These are phyloP conservation scores for Sitta europaea DNA, from an alignment of 2,113 vertebrate genomes.

Conservation along the genomic window DNA sequence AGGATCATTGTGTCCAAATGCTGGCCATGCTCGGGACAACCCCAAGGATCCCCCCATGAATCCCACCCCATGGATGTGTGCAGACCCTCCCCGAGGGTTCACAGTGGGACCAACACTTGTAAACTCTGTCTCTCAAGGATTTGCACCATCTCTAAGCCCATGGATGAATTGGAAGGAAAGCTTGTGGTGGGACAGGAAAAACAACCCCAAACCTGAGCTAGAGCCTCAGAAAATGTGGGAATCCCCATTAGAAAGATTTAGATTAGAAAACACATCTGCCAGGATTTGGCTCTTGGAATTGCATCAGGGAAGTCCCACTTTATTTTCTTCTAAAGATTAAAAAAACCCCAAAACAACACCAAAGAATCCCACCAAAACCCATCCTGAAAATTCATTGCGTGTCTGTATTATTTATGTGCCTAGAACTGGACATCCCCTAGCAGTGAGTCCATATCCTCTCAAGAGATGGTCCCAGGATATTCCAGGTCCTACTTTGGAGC, in stretches of 20 bases:
- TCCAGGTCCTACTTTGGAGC: not conserved
- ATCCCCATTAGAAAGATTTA: not conserved
- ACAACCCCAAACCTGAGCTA: not conserved
- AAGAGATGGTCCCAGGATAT: not conserved
- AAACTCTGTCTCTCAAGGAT: not conserved
- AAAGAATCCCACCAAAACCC: not conserved
- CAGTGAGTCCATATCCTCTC: not conserved
- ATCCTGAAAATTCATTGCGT: not conserved
- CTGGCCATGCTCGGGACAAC: not conserved
- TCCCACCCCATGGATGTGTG: not conserved
- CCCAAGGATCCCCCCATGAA: not conserved
- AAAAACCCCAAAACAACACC: fast-evolving
- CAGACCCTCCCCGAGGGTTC: not conserved
- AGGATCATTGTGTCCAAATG: not conserved
- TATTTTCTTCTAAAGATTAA: not conserved
- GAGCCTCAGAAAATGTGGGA: not conserved
- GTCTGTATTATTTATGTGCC: not conserved
- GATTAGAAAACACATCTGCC: not conserved
- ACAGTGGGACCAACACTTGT: not conserved
- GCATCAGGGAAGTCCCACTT: not conserved
- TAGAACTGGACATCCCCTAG: not conserved
- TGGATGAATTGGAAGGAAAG: not conserved
- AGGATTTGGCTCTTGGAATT: not conserved
- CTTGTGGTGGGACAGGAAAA: not conserved
- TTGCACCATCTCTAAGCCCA: not conserved